Base-by-base conservation (phyloP, 1,140 invertebrate genomes). In the Drosophila nasuta region DNA sequence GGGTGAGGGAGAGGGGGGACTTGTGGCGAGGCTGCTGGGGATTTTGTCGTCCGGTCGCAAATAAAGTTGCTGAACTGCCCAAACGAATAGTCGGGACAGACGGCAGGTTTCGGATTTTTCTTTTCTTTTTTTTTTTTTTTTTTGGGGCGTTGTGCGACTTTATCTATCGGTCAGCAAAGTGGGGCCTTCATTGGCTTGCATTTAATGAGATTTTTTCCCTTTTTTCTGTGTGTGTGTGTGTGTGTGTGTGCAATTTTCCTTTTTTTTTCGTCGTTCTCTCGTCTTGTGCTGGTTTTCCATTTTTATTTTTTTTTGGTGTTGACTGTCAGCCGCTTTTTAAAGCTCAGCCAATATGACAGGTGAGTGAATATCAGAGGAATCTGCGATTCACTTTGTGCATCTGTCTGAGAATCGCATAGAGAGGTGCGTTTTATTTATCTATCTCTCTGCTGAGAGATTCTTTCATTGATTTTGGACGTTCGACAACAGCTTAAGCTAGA, bases 101-200 rank as follows among this genome's bases (percentile, higher is more conserved):
- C 35, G 25, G 25, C 0, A 25, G 7, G 1, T 25, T 25, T 25
- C 20, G 3, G 0, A 25, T 25, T 25, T 25, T 25, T 3, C 4
- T 20, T 2, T 2, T 20, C 1, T 15, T 15, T 15, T 15, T 15
- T 15, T 20, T 25, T 3, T 25, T 25, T 25, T 25, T 25, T 25
- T 25, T 25, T 0, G n/a, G n/a, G 58, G 20, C 2, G 5, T 35
- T 7, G 10, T 5, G n/a, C 28, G 58, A 33, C 51, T 54, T 45
- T 67, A 73, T 73, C 64, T 73, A 69, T 74, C 71, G 71, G 71
- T 68, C 71, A 74, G 56, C 71, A 62, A 57, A 57, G 65, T 74
- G 65, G 57, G 30, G 28, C 41, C 68, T 54, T 73, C 71, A 74
- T 74, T 74, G 71, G 71, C 71, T 74, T 54, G 71, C 71, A 74